phyloP scores from a whole-genome alignment of 2,113 vertebrate species.

The Phaethon lepturus region DNA sequence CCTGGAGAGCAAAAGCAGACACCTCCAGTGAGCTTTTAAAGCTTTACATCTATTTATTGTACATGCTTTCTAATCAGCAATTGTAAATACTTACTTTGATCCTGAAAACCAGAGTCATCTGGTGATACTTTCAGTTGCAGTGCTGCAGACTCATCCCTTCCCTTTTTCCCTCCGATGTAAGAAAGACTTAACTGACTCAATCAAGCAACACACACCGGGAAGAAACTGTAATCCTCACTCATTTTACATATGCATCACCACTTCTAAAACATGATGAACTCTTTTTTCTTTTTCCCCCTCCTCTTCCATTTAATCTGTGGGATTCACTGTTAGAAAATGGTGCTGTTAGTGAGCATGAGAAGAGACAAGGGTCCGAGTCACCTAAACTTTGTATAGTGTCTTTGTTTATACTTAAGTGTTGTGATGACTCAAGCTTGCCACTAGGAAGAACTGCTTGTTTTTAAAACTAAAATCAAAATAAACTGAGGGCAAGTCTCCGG shows the following conservation, averaged over 20 bases:
- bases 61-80: background rate
- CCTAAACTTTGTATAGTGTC: background rate
- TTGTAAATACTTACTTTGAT: background rate
- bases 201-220: background rate
- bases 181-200: background rate
- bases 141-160: background rate
- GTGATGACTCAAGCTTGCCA: background rate
- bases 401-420: background rate
- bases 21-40: background rate
- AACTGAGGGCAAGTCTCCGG: background rate
- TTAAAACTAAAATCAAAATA: background rate
- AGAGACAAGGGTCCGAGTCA: background rate
- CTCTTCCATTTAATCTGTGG: background rate
- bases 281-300: fast-evolving
- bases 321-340: background rate
- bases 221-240: background rate
- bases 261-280: background rate
- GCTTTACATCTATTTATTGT: background rate
- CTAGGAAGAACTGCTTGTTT: background rate
- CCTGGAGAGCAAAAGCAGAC: background rate
- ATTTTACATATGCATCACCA: background rate
- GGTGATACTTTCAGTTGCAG: background rate
- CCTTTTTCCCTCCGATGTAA: background rate
- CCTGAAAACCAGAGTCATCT: background rate
- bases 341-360: background rate